These are phyloP conservation scores for Artemia sinica DNA, from an alignment of 2,888 invertebrate genomes.

Conservation along the genomic window DNA sequence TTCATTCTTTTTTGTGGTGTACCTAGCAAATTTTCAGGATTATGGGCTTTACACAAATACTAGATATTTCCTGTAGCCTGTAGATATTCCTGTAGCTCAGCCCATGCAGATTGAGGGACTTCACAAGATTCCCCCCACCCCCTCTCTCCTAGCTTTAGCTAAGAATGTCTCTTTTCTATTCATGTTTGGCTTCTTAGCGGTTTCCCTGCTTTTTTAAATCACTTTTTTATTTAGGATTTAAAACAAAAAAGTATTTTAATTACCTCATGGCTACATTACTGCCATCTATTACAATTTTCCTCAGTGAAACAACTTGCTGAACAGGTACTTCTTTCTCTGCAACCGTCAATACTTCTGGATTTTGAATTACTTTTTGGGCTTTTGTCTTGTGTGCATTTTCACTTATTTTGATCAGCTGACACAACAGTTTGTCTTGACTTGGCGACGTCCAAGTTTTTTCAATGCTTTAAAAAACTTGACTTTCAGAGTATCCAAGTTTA, in stretches of 20 bases:
- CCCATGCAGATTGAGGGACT: no score
- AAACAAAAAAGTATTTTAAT: conserved; percentile 24
- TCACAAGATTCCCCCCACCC: no score
- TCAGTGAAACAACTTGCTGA: conserved; percentile 28
- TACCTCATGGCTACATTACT: conserved; percentile 86
- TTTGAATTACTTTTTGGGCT: conserved; percentile 20
- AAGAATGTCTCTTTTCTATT: no score
- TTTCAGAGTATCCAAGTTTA: conserved; percentile 78
- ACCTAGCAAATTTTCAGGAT: no score
- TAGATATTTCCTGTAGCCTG: no score
- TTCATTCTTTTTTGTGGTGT: no score
- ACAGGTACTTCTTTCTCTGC: conserved; percentile 19
- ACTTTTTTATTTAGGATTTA: no score
- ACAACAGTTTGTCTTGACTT: conserved; percentile 66
- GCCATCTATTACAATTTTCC: conserved; percentile 78
- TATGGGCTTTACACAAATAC: no score
- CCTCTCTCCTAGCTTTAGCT: no score
- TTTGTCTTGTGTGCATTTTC: conserved; percentile 32
- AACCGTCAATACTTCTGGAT: conserved; percentile 24
- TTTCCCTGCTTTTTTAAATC: no score
- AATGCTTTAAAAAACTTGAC: conserved; percentile 54
- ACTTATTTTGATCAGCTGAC: conserved; percentile 67
- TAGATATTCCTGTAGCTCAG: no score
- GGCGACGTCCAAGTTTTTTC: conserved; percentile 62
- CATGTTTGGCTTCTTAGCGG: no score